Evolutionary conservation across 1,140 invertebrate genomes (phyloP).

Genomic region (Polypedilum pembai): DNA sequence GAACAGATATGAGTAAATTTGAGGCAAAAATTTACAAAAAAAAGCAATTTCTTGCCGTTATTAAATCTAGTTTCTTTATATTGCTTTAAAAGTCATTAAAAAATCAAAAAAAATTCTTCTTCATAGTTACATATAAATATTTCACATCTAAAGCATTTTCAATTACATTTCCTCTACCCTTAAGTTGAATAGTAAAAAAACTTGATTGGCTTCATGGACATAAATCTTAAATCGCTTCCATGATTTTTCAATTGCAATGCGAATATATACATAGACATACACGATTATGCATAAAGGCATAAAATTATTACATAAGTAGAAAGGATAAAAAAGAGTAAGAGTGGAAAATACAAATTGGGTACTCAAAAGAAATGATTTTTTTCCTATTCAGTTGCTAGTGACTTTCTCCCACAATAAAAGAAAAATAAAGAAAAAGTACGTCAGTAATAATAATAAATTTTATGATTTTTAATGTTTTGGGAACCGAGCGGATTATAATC

Average conservation of each 20-base stretch:
- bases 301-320: background rate
- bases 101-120: background rate
- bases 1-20: too few species aligned
- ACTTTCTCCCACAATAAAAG: background rate
- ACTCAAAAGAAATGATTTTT: constrained; percentile 4
- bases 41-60: too few species aligned
- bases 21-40: too few species aligned
- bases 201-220: constrained; percentile 23
- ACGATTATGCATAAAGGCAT: constrained; percentile 25
- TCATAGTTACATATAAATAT: background rate
- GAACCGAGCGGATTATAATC: constrained; percentile 9
- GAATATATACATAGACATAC: background rate
- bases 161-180: background rate
- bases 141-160: background rate
- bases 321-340: background rate
- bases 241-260: constrained; percentile 22
- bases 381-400: constrained; percentile 2
- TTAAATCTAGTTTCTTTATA: too few species aligned
- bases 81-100: too few species aligned
- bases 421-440: background rate
- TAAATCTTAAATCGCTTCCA: background rate
- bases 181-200: background rate
- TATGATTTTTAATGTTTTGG: constrained; percentile 27
- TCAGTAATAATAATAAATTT: constrained; percentile 22
- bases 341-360: constrained; percentile 1